Percentiles rank a stretch among this genome's conserved stretches.
Conservation (phyloP, 1,140 invertebrate genomes). For the Drosophila repletoides region DNA sequence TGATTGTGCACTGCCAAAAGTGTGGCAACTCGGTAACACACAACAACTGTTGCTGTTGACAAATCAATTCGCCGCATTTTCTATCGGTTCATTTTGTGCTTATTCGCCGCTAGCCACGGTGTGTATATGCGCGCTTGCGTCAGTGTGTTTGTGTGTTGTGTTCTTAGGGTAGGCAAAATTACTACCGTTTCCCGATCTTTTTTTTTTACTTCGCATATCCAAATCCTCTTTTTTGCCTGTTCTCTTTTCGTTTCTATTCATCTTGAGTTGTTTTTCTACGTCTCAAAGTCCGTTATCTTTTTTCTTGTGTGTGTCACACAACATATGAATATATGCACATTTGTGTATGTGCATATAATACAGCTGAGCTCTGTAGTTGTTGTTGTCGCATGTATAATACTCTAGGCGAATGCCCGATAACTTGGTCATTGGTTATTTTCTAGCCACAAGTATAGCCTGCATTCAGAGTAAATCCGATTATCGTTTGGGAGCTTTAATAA, state of each 20-base stretch:
- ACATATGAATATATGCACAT: background rate
- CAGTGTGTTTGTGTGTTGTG: conserved; percentile 4
- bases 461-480: too few species aligned
- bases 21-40: conserved; percentile 10
- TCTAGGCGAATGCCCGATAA: too few species aligned
- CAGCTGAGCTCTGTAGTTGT: too few species aligned
- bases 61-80: conserved; percentile 25
- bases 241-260: background rate
- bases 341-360: too few species aligned
- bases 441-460: too few species aligned
- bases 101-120: background rate
- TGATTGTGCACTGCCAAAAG: background rate
- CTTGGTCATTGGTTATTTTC: too few species aligned
- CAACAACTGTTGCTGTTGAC: background rate
- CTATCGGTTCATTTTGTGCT: background rate
- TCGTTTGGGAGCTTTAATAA: too few species aligned
- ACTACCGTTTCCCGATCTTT: background rate
- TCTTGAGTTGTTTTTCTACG: too few species aligned
- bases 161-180: conserved; percentile 22
- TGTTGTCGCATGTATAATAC: too few species aligned
- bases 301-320: background rate
- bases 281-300: too few species aligned
- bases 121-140: conserved; percentile 9
- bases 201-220: conserved; percentile 6
- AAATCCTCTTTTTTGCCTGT: background rate